phyloP scores from a whole-genome alignment of 2,888 invertebrate genomes.

The Habrosyne pyritoides region DNA sequence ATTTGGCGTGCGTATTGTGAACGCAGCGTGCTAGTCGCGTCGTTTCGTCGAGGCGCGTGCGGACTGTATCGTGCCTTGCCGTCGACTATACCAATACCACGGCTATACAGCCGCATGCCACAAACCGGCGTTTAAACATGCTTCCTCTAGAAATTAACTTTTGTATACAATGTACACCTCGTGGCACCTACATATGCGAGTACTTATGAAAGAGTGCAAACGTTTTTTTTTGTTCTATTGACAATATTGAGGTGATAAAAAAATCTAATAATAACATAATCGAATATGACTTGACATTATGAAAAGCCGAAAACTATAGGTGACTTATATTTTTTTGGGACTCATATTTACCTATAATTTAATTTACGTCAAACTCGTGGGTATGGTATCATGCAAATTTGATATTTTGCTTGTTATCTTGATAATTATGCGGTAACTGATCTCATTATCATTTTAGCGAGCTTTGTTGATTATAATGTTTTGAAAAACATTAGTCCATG shows the following conservation, averaged over 20 bases:
- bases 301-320: too few relatives aligned
- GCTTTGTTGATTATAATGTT: background rate
- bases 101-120: constrained; percentile 24
- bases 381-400: background rate
- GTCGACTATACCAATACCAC: constrained; percentile 59
- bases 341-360: too few relatives aligned
- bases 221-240: background rate
- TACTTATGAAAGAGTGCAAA: background rate
- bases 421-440: background rate
- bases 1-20: constrained; percentile 20
- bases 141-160: constrained; percentile 54
- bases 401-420: background rate
- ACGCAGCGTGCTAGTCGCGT: constrained; percentile 8
- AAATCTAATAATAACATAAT: too few relatives aligned
- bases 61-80: constrained; percentile 48
- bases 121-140: constrained; percentile 36
- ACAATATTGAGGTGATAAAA: background rate
- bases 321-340: too few relatives aligned
- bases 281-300: too few relatives aligned
- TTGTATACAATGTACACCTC: constrained; percentile 33
- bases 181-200: constrained; percentile 10
- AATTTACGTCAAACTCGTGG: background rate
- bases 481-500: background rate
- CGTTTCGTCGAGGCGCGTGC: constrained; percentile 46
- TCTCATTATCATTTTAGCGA: background rate